Conservation (phyloP, 2,113 vertebrate genomes). For the Sinocyclocheilus maitianheensis region DNA sequence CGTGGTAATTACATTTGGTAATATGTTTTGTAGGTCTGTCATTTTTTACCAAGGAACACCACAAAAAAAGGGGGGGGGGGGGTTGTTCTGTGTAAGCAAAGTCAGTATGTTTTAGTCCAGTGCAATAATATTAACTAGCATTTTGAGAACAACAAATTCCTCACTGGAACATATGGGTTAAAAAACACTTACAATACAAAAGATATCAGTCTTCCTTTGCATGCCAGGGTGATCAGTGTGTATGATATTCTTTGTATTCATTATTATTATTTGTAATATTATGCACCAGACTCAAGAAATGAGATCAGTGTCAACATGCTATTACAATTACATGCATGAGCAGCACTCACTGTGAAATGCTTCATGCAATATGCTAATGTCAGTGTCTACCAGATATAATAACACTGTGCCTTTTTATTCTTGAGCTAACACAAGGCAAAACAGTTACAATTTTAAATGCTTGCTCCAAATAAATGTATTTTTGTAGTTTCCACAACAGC, state of each 20-base stretch:
- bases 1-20: too few relatives aligned
- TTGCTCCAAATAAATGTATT: neutral
- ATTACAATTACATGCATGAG: conserved; percentile 33
- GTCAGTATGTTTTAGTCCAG: too few relatives aligned
- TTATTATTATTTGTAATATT: neutral
- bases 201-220: neutral
- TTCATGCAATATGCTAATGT: conserved; percentile 13
- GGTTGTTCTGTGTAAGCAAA: too few relatives aligned
- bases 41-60: too few relatives aligned
- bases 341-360: neutral
- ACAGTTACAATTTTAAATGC: neutral
- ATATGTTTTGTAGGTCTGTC: too few relatives aligned
- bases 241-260: neutral
- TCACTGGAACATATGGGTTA: neutral
- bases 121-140: neutral
- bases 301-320: conserved; percentile 6
- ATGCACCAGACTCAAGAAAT: neutral
- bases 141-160: neutral
- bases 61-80: too few relatives aligned
- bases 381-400: neutral
- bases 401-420: neutral
- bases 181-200: neutral
- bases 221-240: neutral
- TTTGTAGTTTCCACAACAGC: neutral
- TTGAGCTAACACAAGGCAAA: neutral